Percentiles rank a stretch among this genome's conserved stretches.
Evolutionary conservation across 2,888 invertebrate species (phyloP).

Genomic region (Diarsia rubi): DNA sequence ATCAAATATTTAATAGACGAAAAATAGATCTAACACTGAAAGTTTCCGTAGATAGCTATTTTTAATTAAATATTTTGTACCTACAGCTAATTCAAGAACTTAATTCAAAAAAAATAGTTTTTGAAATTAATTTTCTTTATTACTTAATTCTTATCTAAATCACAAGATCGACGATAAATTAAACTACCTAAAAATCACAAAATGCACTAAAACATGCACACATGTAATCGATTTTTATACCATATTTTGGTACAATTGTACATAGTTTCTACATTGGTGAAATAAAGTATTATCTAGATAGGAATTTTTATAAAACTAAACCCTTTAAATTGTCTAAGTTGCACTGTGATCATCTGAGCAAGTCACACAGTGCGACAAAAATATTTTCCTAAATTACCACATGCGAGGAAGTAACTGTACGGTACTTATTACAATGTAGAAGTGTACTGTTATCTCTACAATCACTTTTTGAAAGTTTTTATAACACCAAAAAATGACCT

Average conservation of each 20-base stretch:
- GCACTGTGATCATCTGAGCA: conserved; percentile 70
- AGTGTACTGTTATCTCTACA: conserved; percentile 83
- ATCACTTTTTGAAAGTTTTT: conserved; percentile 79
- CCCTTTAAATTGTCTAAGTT: conserved; percentile 81
- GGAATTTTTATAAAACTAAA: conserved; percentile 78
- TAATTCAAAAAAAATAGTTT: conserved; percentile 65
- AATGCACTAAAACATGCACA: conserved; percentile 91
- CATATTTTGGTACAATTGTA: conserved; percentile 86
- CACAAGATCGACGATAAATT: conserved; percentile 90
- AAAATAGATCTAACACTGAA: conserved; percentile 73
- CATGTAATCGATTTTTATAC: conserved; percentile 89
- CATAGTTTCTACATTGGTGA: conserved; percentile 81
- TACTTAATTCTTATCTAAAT: conserved; percentile 87
- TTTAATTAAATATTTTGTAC: conserved; percentile 67
- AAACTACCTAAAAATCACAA: conserved; percentile 91
- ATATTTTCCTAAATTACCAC: conserved; percentile 71
- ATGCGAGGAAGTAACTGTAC: conserved; percentile 86
- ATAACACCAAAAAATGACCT: conserved; percentile 60
- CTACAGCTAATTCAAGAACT: conserved; percentile 68
- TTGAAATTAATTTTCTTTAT: conserved; percentile 82
- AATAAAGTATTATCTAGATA: conserved; percentile 78
- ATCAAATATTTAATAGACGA: conserved; percentile 66
- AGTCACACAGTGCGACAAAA: conserved; percentile 70
- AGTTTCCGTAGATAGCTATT: conserved; percentile 67
- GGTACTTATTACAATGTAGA: conserved; percentile 73